Conservation (phyloP, 2,113 vertebrate genomes). For the Corythornis madagascariensis region DNA sequence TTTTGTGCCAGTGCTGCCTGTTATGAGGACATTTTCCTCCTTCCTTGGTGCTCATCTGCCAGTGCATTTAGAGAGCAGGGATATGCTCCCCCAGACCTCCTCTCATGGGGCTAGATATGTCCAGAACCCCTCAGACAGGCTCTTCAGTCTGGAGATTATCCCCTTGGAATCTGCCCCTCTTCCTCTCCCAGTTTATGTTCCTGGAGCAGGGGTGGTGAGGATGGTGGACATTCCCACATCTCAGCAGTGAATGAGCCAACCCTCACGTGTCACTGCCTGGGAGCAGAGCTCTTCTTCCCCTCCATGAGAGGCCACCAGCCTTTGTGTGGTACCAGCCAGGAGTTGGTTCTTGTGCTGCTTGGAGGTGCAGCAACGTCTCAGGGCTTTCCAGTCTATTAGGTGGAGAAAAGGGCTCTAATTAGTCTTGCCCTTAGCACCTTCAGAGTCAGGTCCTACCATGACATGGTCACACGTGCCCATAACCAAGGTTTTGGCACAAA, state of each 20-base stretch:
- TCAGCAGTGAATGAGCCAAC: background rate
- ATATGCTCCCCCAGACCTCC: background rate
- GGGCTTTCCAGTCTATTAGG: accelerated
- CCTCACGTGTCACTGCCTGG: background rate
- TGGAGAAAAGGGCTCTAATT: accelerated
- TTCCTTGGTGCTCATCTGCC: background rate
- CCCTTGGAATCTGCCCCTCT: background rate
- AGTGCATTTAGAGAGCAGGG: background rate
- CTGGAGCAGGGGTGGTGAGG: background rate
- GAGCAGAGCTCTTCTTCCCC: background rate
- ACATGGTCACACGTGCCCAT: background rate
- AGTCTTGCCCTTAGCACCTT: accelerated
- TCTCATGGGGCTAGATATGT: background rate
- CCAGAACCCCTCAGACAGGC: background rate
- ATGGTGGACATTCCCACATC: accelerated
- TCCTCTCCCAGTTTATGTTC: background rate
- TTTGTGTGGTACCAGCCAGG: background rate
- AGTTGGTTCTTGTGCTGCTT: background rate
- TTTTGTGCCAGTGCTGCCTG: slow-evolving; percentile 28
- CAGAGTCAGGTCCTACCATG: background rate
- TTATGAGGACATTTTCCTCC: slow-evolving; percentile 1
- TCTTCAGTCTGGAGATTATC: background rate
- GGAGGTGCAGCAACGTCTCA: background rate
- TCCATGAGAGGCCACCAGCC: background rate
- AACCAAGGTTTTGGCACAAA: background rate